Conservation (phyloP, 2,797 vertebrate genomes). For the Coregonus sp. region DNA sequence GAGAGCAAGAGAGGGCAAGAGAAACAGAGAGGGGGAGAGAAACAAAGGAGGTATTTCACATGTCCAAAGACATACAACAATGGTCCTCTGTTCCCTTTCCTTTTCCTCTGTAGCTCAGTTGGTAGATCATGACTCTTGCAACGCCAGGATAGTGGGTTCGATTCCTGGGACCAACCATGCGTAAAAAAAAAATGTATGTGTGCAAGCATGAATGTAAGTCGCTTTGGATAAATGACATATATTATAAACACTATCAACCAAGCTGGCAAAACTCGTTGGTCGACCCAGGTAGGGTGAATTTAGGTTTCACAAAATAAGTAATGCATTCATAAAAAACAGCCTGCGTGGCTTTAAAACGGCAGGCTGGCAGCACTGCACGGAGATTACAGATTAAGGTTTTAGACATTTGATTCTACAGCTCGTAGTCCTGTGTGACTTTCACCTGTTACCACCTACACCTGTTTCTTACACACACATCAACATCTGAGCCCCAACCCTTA, state of each 20-base stretch:
- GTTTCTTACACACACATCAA: slow-evolving; percentile 8
- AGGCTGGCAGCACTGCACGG: not conserved
- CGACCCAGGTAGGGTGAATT: not conserved
- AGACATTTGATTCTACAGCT: slow-evolving; percentile 23
- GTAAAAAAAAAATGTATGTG: too few relatives aligned
- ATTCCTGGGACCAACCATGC: too few relatives aligned
- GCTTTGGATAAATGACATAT: slow-evolving; percentile 53
- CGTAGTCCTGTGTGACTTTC: slow-evolving; percentile 10
- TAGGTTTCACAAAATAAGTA: slow-evolving; percentile 37
- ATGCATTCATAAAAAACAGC: slow-evolving; percentile 28
- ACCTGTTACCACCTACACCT: slow-evolving; percentile 14
- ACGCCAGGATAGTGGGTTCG: too few relatives aligned
- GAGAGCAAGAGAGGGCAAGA: too few relatives aligned
- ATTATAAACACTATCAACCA: not conserved
- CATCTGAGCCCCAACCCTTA: slow-evolving; percentile 10
- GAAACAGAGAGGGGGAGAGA: too few relatives aligned
- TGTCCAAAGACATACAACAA: not conserved
- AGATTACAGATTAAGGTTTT: slow-evolving; percentile 26
- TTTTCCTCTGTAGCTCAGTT: too few relatives aligned
- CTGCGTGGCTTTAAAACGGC: not conserved
- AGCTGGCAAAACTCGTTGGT: slow-evolving; percentile 8
- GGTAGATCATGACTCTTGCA: too few relatives aligned
- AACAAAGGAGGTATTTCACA: not conserved
- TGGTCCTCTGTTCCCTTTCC: not conserved
- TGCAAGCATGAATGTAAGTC: slow-evolving; percentile 4